phyloP scores from a whole-genome alignment of 2,797 vertebrate species.

The Gymnoscopelus microlampas region DNA sequence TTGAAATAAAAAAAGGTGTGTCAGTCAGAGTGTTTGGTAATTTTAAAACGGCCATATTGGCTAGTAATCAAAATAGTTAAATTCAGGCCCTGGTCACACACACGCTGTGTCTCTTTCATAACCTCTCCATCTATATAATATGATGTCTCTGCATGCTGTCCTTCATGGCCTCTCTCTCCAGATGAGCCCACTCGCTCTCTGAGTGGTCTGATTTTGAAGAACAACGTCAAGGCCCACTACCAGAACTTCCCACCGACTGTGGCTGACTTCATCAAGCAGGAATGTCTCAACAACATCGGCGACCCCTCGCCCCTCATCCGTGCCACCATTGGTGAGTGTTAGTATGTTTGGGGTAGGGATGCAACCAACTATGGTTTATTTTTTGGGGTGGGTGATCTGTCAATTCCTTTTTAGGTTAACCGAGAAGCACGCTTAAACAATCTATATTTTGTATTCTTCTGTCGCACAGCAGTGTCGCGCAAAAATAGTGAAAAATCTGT shows the following conservation, averaged over 20 bases:
- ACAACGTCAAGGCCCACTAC: conserved; percentile 96
- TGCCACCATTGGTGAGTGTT: conserved; percentile 90
- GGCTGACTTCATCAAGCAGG: conserved; percentile 94
- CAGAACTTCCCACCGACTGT: conserved; percentile 92
- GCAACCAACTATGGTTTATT: background rate
- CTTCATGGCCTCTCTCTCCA: conserved; percentile 34
- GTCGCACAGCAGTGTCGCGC: too few relatives aligned
- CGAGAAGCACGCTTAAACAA: too few relatives aligned
- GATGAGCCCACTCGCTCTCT: conserved; percentile 94
- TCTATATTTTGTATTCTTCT: too few relatives aligned
- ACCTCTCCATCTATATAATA: too few relatives aligned
- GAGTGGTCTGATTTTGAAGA: conserved; percentile 94
- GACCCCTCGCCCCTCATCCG: conserved; percentile 94
- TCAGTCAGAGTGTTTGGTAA: too few relatives aligned
- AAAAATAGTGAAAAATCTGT: too few relatives aligned
- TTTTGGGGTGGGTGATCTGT: background rate
- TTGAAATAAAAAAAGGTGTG: too few relatives aligned
- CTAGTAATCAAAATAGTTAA: too few relatives aligned
- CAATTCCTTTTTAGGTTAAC: background rate
- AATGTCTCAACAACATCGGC: conserved; percentile 93
- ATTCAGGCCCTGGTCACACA: too few relatives aligned
- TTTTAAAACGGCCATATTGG: too few relatives aligned
- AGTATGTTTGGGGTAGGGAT: background rate
- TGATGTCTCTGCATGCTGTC: background rate
- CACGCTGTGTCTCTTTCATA: background rate